phyloP scores from a whole-genome alignment of 2,888 invertebrate genomes.

The Leucoptera coffeella region DNA sequence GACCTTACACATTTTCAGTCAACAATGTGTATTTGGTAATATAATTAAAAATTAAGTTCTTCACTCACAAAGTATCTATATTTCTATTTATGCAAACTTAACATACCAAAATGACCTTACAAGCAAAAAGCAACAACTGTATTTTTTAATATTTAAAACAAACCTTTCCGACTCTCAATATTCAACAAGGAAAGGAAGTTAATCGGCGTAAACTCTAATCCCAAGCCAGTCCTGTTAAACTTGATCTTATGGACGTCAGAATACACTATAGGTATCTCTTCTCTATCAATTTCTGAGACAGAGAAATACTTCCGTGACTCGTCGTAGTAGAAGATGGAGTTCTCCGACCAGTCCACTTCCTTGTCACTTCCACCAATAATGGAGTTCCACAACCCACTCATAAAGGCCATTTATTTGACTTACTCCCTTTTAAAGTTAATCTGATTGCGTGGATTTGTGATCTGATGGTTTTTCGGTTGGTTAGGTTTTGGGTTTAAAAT shows the following conservation, averaged over 20 bases:
- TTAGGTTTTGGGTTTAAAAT: conserved; percentile 4
- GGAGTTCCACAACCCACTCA: conserved; percentile 42
- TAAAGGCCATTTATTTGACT: conserved; percentile 40
- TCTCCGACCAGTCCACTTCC: conserved; percentile 29
- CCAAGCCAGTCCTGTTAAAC: conserved; percentile 41
- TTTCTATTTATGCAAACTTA: too few relatives aligned
- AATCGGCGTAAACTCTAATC: conserved; percentile 52
- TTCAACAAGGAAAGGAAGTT: conserved; percentile 57
- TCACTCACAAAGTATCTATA: too few relatives aligned
- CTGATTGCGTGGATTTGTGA: conserved; percentile 11
- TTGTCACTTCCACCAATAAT: conserved; percentile 26
- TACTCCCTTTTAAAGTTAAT: conserved; percentile 12
- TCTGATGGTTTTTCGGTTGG: conserved; percentile 8
- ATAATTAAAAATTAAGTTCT: too few relatives aligned
- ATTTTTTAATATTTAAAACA: too few relatives aligned
- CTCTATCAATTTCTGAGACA: conserved; percentile 59
- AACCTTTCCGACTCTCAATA: conserved; percentile 64
- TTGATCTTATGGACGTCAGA: conserved; percentile 40
- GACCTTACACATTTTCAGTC: too few relatives aligned
- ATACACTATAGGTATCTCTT: conserved; percentile 56
- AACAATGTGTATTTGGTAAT: too few relatives aligned
- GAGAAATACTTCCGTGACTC: conserved; percentile 59
- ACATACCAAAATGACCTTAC: too few relatives aligned
- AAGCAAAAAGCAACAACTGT: too few relatives aligned
- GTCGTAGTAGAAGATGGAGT: conserved; percentile 45